These are phyloP conservation scores for Paralvinella palmiformis DNA, from an alignment of 1,140 invertebrate species.

Conservation along the genomic window DNA sequence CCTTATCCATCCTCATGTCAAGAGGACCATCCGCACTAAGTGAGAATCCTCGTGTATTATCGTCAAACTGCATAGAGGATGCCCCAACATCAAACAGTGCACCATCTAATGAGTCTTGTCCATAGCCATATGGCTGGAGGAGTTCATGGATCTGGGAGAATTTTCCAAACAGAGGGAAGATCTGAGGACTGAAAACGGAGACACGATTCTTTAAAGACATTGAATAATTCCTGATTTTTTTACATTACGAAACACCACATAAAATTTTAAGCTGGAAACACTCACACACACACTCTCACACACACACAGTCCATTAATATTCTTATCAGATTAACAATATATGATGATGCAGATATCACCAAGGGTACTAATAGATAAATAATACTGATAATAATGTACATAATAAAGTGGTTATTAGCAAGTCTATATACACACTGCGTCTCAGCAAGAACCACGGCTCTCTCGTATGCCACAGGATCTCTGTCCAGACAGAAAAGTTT, in stretches of 20 bases:
- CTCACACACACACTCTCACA: not conserved
- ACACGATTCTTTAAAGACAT: slow-evolving; percentile 46
- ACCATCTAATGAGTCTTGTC: slow-evolving; percentile 68
- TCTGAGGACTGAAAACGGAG: slow-evolving; percentile 37
- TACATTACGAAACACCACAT: not conserved
- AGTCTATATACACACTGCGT: slow-evolving; percentile 10
- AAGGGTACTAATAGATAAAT: not conserved
- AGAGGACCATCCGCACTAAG: slow-evolving; percentile 75
- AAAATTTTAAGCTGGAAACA: not conserved
- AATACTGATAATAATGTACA: not conserved
- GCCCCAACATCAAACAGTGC: slow-evolving; percentile 91
- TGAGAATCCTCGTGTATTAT: slow-evolving; percentile 74
- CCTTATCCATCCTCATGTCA: slow-evolving; percentile 14
- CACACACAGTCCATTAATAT: not conserved
- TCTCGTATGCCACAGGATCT: slow-evolving; percentile 70
- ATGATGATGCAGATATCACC: not conserved
- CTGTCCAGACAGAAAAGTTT: slow-evolving; percentile 77
- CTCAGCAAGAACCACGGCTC: slow-evolving; percentile 53
- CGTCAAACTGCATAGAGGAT: slow-evolving; percentile 91
- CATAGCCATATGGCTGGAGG: slow-evolving; percentile 57
- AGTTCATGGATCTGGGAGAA: slow-evolving; percentile 79
- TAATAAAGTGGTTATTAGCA: not conserved
- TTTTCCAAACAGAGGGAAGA: slow-evolving; percentile 72
- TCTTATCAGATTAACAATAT: not conserved
- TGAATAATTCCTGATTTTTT: not conserved